Evolutionary conservation across 2,888 invertebrate species (phyloP).

Genomic region (Teinopalpus imperialis): DNA sequence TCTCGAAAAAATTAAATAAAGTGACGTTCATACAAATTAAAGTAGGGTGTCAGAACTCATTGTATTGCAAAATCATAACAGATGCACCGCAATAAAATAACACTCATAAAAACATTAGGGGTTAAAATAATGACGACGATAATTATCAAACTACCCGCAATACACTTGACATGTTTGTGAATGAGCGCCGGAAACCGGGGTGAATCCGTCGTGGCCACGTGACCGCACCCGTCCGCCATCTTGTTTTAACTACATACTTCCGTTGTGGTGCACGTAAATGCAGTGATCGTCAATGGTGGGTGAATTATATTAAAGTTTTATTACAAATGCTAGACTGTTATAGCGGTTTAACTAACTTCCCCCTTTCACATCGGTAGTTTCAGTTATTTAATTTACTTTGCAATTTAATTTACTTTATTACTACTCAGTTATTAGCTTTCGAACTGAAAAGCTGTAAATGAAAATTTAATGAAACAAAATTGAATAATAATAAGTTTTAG

Average conservation of each 20-base stretch:
- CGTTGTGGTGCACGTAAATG: constrained; percentile 52
- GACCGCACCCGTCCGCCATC: constrained; percentile 68
- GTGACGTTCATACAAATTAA: neutral
- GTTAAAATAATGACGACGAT: constrained; percentile 54
- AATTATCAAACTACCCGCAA: constrained; percentile 73
- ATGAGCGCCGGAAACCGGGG: constrained; percentile 71
- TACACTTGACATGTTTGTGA: constrained; percentile 74
- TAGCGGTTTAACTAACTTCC: constrained; percentile 35
- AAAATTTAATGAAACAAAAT: too few species aligned
- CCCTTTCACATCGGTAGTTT: constrained; percentile 28
- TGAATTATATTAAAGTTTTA: constrained; percentile 42
- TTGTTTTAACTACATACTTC: constrained; percentile 74
- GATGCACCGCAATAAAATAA: constrained; percentile 55
- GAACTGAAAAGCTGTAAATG: too few species aligned
- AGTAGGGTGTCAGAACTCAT: constrained; percentile 13
- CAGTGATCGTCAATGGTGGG: constrained; percentile 57
- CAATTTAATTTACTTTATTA: constrained; percentile 7
- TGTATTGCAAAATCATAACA: constrained; percentile 54
- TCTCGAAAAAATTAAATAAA: constrained; percentile 3
- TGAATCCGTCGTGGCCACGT: constrained; percentile 75
- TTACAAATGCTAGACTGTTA: constrained; percentile 38
- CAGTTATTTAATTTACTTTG: constrained; percentile 17
- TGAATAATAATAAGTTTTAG: too few species aligned
- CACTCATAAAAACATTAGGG: constrained; percentile 55
- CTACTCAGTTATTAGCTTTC: too few species aligned